Conservation (phyloP, 92 coral and sea anemone genomes). For the Actinostola sp. region DNA sequence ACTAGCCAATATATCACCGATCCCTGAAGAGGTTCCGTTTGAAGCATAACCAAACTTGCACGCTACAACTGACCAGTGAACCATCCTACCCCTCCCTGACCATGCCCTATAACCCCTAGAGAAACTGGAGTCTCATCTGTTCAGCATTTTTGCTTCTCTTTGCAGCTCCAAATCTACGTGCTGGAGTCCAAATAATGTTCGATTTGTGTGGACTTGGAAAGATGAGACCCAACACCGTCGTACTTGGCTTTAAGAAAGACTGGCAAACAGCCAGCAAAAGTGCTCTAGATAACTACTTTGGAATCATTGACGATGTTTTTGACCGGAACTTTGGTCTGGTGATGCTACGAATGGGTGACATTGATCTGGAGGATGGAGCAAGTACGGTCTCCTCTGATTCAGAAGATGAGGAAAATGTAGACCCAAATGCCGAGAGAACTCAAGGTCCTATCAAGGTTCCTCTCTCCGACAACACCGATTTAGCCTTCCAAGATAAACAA, state of each 20-base stretch:
- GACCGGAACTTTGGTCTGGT: slow-evolving; percentile 82
- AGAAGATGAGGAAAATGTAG: slow-evolving; percentile 35
- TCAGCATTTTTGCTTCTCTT: no score
- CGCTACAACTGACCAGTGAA: no score
- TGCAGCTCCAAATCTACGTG: slow-evolving; percentile 75
- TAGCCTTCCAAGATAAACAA: slow-evolving; percentile 63
- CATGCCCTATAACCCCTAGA: no score
- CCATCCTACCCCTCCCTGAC: no score
- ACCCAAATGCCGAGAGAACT: slow-evolving; percentile 1
- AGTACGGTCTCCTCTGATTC: slow-evolving; percentile 32
- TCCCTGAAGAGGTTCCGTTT: no score
- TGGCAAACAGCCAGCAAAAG: slow-evolving; percentile 47
- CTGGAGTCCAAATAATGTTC: slow-evolving; percentile 89
- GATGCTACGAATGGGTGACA: slow-evolving; percentile 77
- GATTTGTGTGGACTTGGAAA: slow-evolving; percentile 91
- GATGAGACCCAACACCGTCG: slow-evolving; percentile 92
- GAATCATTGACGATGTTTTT: slow-evolving; percentile 86
- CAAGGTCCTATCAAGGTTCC: slow-evolving; percentile 1
- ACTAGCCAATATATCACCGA: no score
- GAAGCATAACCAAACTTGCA: no score
- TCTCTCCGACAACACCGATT: neutral
- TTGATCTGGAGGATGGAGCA: slow-evolving; percentile 49
- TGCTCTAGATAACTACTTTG: slow-evolving; percentile 68
- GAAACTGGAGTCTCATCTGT: no score
- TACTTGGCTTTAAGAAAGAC: slow-evolving; percentile 87